These are phyloP conservation scores for Halichoerus grypus DNA, from an alignment of 2,113 vertebrate species.

Conservation along the genomic window DNA sequence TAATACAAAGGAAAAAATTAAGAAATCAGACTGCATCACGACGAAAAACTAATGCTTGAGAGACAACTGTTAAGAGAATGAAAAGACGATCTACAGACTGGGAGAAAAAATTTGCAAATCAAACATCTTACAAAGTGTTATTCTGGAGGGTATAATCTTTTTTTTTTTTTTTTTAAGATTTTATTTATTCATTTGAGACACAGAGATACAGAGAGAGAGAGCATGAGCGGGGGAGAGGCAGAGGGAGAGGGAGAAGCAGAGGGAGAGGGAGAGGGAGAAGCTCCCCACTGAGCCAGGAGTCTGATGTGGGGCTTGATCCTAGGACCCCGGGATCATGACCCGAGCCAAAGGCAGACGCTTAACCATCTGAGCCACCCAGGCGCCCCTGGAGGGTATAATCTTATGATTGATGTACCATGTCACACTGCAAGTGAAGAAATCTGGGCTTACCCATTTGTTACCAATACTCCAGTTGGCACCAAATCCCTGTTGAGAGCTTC, in stretches of 20 bases:
- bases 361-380: too few relatives aligned
- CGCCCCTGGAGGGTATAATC: neutral
- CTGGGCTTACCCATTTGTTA: constrained; percentile 95
- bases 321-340: too few relatives aligned
- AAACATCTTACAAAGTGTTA: constrained; percentile 54
- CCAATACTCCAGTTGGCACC: constrained; percentile 95
- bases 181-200: too few relatives aligned
- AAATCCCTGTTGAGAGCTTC: constrained; percentile 96
- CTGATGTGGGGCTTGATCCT: too few relatives aligned
- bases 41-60: constrained; percentile 49
- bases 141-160: neutral
- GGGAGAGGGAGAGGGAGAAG: too few relatives aligned
- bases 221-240: too few relatives aligned
- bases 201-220: too few relatives aligned
- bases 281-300: too few relatives aligned
- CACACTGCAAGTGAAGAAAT: constrained; percentile 42
- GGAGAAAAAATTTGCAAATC: constrained; percentile 34
- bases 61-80: neutral
- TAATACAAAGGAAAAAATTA: neutral
- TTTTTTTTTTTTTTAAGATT: too few relatives aligned
- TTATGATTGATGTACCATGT: constrained; percentile 1
- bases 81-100: neutral
- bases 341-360: too few relatives aligned
- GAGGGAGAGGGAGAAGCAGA: too few relatives aligned
- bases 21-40: neutral